phyloP scores from a whole-genome alignment of 2,113 vertebrate genomes.

The Rhabdornis inornatus region DNA sequence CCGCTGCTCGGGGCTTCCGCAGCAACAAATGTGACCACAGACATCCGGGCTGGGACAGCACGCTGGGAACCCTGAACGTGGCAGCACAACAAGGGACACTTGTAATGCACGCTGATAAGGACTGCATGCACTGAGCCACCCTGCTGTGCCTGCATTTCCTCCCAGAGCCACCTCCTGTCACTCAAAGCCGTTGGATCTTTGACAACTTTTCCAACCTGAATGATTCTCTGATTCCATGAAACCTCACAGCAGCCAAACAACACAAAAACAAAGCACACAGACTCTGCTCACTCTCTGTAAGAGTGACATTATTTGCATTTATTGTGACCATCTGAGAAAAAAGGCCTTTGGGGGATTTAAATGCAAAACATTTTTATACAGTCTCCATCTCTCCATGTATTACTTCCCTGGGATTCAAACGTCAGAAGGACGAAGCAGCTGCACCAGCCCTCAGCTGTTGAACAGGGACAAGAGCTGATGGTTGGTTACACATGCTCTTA shows the following conservation, averaged over 20 bases:
- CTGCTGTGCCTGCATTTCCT: not conserved
- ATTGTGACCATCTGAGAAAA: not conserved
- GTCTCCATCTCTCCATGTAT: not conserved
- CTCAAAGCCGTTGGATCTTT: accelerated
- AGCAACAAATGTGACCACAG: accelerated
- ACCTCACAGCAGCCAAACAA: not conserved
- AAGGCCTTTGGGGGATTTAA: not conserved
- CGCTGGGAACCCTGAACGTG: accelerated
- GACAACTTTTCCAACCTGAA: not conserved
- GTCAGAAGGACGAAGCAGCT: not conserved
- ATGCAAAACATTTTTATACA: not conserved
- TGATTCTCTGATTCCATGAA: not conserved
- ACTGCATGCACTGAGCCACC: not conserved
- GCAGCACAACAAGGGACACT: not conserved
- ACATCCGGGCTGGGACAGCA: not conserved
- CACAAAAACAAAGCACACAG: not conserved
- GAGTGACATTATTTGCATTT: not conserved
- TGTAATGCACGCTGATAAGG: not conserved
- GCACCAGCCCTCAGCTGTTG: not conserved
- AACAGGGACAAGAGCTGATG: not conserved
- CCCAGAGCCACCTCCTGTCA: not conserved
- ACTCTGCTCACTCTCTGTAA: not conserved
- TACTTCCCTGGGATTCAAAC: not conserved
- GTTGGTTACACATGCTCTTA: not conserved
- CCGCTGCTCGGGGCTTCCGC: not conserved